phyloP scores from a whole-genome alignment of 2,113 vertebrate species.

The Hippocampus barbouri region DNA sequence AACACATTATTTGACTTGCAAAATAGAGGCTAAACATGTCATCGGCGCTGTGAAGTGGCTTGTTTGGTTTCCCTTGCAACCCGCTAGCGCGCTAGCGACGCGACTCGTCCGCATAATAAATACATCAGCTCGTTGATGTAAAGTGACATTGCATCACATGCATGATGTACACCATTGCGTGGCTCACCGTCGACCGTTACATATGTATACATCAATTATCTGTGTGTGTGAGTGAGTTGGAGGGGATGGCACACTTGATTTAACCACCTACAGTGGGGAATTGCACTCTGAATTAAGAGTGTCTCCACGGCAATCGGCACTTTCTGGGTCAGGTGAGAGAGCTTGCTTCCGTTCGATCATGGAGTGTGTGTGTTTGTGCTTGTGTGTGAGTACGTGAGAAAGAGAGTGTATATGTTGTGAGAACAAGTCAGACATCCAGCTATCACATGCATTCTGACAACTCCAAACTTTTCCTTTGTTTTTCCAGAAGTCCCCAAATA shows the following conservation, averaged over 20 bases:
- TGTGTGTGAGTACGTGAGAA: background rate
- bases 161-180: constrained; percentile 5
- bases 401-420: background rate
- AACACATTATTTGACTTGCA: background rate
- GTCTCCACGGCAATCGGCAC: constrained; percentile 35
- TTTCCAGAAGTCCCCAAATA: constrained; percentile 45
- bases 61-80: background rate
- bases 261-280: constrained; percentile 36
- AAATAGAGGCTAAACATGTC: background rate
- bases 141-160: constrained; percentile 7
- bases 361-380: background rate
- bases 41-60: background rate
- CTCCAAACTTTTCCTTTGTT: constrained; percentile 14
- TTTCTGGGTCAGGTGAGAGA: constrained; percentile 50
- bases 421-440: background rate
- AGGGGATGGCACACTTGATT: constrained; percentile 32
- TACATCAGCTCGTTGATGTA: background rate
- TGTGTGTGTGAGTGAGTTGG: background rate
- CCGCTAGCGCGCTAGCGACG: background rate
- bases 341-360: constrained; percentile 35
- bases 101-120: background rate
- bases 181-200: constrained; percentile 13
- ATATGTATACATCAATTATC: constrained; percentile 15
- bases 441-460: constrained; percentile 39
- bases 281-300: constrained; percentile 46